phyloP scores from a whole-genome alignment of 2,797 vertebrate species.

The Phyllotis vaccarum region DNA sequence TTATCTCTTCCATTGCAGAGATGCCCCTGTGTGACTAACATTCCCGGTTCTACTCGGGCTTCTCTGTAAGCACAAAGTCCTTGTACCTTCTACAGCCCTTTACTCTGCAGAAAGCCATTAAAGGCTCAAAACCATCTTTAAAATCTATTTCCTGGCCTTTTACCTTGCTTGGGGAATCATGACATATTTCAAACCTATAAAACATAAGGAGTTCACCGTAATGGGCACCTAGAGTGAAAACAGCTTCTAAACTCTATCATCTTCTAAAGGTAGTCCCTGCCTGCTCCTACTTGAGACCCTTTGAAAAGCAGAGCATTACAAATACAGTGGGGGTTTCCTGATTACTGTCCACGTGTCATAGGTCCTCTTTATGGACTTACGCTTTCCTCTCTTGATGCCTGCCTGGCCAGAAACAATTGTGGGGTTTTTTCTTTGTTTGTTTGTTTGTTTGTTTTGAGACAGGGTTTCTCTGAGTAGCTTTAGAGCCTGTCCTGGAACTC shows the following conservation, averaged over 20 bases:
- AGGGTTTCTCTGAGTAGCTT: too few species aligned
- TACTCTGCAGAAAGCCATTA: background rate
- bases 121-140: background rate
- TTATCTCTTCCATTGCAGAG: too few species aligned
- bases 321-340: background rate
- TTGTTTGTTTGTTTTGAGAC: too few species aligned
- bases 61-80: too few species aligned
- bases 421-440: too few species aligned
- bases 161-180: background rate
- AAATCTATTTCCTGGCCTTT: slow-evolving; percentile 10
- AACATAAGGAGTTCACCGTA: background rate
- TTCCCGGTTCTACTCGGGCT: too few species aligned
- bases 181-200: slow-evolving; percentile 42
- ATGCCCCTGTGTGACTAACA: too few species aligned
- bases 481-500: too few species aligned
- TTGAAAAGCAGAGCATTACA: slow-evolving; percentile 1
- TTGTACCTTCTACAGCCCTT: background rate
- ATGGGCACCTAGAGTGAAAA: background rate
- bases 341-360: background rate
- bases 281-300: background rate
- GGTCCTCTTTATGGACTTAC: background rate
- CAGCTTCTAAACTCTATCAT: background rate
- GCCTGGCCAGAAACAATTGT: background rate
- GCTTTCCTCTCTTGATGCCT: background rate
- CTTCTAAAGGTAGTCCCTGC: background rate